phyloP scores from a whole-genome alignment of 2,888 invertebrate genomes.

The Pseudococcus longispinus region DNA sequence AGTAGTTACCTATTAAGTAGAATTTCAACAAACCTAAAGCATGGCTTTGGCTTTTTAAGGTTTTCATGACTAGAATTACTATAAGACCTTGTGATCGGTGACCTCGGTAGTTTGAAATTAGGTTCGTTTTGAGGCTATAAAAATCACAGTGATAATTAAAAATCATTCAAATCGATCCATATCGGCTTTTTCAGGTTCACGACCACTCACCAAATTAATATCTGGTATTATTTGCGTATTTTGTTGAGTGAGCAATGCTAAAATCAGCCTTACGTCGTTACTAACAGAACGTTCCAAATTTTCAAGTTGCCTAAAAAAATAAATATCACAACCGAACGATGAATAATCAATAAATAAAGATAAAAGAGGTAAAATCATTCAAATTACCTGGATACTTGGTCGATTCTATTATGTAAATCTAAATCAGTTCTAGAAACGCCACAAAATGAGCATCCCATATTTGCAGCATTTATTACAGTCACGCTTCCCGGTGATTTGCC shows the following conservation, averaged over 20 bases:
- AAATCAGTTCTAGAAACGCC: constrained; percentile 61
- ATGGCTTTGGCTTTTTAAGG: constrained; percentile 34
- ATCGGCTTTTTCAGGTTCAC: neutral
- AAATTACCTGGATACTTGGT: constrained; percentile 71
- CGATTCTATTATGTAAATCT: constrained; percentile 72
- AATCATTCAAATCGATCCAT: neutral
- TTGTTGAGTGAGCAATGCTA: constrained; percentile 54
- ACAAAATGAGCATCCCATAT: constrained; percentile 50
- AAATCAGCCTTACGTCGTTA: constrained; percentile 68
- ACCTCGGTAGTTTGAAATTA: constrained; percentile 32
- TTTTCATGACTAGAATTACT: constrained; percentile 50
- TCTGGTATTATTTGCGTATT: constrained; percentile 49
- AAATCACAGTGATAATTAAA: neutral
- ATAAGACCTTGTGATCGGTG: constrained; percentile 48
- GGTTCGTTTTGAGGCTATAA: constrained; percentile 33
- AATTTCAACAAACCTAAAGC: constrained; percentile 46
- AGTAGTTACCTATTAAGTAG: constrained; percentile 32
- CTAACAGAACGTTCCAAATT: constrained; percentile 77
- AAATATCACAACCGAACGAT: constrained; percentile 42
- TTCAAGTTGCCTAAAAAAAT: constrained; percentile 66
- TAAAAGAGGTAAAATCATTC: neutral
- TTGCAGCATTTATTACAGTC: constrained; percentile 37
- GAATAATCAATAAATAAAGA: constrained; percentile 37
- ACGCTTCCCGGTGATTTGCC: constrained; percentile 47
- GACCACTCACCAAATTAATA: constrained; percentile 43